These are phyloP conservation scores for Drosophila albomicans DNA, from an alignment of 1,140 invertebrate genomes.

Conservation along the genomic window DNA sequence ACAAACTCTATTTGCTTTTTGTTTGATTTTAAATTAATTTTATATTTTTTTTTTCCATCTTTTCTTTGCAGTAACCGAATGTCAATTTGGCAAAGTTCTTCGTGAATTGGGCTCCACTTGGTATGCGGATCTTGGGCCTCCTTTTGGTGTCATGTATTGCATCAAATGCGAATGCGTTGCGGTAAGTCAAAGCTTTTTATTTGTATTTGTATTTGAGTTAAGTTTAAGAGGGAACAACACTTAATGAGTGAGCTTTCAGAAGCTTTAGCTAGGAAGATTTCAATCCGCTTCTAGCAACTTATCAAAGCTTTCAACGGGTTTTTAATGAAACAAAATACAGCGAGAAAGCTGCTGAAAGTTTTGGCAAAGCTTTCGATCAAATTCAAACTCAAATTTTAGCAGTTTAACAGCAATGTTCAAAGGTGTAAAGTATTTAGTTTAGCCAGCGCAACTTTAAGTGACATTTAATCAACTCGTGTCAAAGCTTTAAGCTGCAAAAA, in stretches of 20 bases:
- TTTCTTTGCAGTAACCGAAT: slow-evolving; percentile 90
- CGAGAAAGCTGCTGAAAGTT: no score
- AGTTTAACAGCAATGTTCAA: no score
- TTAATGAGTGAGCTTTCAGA: no score
- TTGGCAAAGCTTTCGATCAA: slow-evolving; percentile 65
- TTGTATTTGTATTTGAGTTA: no score
- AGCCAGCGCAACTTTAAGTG: background rate
- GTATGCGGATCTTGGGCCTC: slow-evolving; percentile 95
- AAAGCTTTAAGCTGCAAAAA: background rate
- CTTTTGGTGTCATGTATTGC: slow-evolving; percentile 96
- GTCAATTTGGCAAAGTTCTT: slow-evolving; percentile 93
- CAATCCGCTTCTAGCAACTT: no score
- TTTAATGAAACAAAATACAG: no score
- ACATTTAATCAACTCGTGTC: background rate
- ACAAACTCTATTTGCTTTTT: background rate
- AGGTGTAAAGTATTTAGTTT: background rate
- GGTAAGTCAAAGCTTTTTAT: slow-evolving; percentile 87
- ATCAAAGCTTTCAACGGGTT: no score
- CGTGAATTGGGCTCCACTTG: slow-evolving; percentile 94
- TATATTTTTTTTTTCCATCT: background rate
- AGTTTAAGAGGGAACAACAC: no score
- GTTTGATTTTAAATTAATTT: slow-evolving; percentile 22
- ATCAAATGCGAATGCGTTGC: slow-evolving; percentile 96
- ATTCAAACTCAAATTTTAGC: no score
- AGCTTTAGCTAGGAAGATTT: no score